These are phyloP conservation scores for Echinometra lucunter DNA, from an alignment of 53 echinoderm and acorn worm genomes.

Conservation along the genomic window DNA sequence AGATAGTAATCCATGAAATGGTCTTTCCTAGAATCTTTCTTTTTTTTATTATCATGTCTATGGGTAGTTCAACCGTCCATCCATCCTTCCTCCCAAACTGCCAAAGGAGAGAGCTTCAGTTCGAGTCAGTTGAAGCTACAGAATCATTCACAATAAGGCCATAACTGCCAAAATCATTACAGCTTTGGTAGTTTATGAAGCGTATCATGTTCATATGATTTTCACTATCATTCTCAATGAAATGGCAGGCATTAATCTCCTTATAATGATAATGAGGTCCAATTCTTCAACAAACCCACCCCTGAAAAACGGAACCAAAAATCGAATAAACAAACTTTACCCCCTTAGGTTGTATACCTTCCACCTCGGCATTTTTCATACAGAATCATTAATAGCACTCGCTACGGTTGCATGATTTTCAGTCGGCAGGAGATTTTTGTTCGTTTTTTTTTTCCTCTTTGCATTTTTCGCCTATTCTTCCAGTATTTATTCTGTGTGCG, in stretches of 20 bases:
- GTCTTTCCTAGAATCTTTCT: too few species aligned
- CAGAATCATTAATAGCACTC: neutral
- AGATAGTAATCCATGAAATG: too few species aligned
- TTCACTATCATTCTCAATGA: neutral
- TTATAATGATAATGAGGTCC: neutral
- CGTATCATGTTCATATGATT: neutral
- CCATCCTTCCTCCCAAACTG: too few species aligned
- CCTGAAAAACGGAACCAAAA: neutral
- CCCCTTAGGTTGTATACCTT: neutral
- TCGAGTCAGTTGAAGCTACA: neutral
- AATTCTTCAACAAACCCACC: neutral
- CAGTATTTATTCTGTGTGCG: constrained; percentile 46
- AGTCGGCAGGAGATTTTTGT: neutral
- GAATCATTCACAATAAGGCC: neutral
- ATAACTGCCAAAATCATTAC: neutral
- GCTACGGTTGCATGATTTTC: constrained; percentile 32
- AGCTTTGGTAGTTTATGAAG: neutral
- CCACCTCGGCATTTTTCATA: neutral
- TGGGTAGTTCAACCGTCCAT: too few species aligned
- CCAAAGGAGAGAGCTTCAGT: neutral
- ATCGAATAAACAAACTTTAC: neutral
- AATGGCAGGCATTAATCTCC: neutral
- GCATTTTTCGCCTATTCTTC: constrained; percentile 41
- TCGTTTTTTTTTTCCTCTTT: neutral
- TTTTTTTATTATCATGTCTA: too few species aligned